phyloP scores from a whole-genome alignment of 1,140 invertebrate genomes.

The Tetragnatha versicolor region DNA sequence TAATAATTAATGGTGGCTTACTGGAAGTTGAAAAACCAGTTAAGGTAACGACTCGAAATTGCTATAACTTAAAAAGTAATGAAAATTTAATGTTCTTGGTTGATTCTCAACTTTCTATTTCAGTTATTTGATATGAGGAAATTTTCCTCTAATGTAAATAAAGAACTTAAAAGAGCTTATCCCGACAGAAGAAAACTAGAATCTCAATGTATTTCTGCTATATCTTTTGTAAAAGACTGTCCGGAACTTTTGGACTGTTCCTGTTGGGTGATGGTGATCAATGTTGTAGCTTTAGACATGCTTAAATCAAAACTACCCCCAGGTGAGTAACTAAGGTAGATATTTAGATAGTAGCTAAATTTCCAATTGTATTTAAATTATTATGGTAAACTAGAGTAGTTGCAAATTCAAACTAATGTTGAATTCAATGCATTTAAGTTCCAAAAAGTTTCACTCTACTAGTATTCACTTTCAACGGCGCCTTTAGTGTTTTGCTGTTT shows the following conservation, averaged over 20 bases:
- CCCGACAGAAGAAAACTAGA: constrained; percentile 86
- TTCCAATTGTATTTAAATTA: too few species aligned
- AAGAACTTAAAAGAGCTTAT: constrained; percentile 83
- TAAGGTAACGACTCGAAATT: constrained; percentile 66
- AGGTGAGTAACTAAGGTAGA: constrained; percentile 5
- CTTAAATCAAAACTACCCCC: constrained; percentile 75
- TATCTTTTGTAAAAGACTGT: constrained; percentile 89
- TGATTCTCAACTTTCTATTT: not conserved
- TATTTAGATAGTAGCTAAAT: too few species aligned
- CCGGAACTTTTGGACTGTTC: constrained; percentile 86
- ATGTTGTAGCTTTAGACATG: constrained; percentile 96
- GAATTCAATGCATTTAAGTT: too few species aligned
- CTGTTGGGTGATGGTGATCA: constrained; percentile 94
- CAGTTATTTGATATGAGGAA: constrained; percentile 95
- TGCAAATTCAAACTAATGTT: too few species aligned
- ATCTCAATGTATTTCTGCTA: constrained; percentile 86
- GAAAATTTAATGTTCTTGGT: not conserved
- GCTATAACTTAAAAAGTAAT: not conserved
- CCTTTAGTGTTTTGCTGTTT: too few species aligned
- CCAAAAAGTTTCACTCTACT: too few species aligned
- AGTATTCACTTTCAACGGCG: too few species aligned
- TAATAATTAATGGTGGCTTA: constrained; percentile 83
- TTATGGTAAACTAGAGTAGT: too few species aligned
- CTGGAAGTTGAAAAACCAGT: constrained; percentile 90
- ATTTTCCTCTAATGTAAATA: constrained; percentile 89